Conservation (phyloP, 2,888 invertebrate genomes). For the Coelopa pilipes region DNA sequence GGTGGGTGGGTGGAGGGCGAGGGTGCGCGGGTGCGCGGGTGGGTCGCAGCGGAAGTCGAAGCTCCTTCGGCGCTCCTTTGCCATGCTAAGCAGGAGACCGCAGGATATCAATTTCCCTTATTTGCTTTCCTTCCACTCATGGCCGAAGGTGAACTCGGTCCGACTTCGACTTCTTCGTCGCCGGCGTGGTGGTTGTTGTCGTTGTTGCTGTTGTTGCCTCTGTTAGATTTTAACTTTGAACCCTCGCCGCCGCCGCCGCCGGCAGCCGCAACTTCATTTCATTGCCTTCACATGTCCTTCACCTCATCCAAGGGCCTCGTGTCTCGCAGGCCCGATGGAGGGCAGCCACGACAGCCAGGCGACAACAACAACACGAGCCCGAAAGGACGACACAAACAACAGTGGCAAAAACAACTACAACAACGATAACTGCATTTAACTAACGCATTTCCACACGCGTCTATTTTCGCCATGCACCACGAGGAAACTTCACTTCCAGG, state of each 20-base stretch:
- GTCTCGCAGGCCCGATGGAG: neutral
- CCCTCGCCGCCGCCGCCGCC: neutral
- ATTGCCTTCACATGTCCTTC: neutral
- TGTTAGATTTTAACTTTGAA: constrained; percentile 8
- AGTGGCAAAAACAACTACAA: too few relatives aligned
- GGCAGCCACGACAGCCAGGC: neutral
- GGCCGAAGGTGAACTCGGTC: too few relatives aligned
- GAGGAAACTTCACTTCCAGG: too few relatives aligned
- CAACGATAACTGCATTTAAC: neutral
- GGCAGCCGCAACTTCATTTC: neutral
- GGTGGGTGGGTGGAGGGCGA: neutral
- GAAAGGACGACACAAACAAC: neutral
- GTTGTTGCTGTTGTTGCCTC: constrained; percentile 1
- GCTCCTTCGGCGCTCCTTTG: neutral
- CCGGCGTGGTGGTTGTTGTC: too few relatives aligned
- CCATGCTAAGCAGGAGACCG: neutral
- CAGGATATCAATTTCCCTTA: constrained; percentile 8
- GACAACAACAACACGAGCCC: too few relatives aligned
- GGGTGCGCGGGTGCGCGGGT: neutral
- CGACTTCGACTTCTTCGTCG: too few relatives aligned
- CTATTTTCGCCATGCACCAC: neutral
- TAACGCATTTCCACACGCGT: neutral
- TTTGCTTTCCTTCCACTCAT: neutral
- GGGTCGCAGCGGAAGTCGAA: neutral
- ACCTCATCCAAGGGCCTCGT: neutral